Base-by-base conservation (phyloP, 37 sponge, comb jelly and placozoan genomes). In the Halisarca cf. caerulea region DNA sequence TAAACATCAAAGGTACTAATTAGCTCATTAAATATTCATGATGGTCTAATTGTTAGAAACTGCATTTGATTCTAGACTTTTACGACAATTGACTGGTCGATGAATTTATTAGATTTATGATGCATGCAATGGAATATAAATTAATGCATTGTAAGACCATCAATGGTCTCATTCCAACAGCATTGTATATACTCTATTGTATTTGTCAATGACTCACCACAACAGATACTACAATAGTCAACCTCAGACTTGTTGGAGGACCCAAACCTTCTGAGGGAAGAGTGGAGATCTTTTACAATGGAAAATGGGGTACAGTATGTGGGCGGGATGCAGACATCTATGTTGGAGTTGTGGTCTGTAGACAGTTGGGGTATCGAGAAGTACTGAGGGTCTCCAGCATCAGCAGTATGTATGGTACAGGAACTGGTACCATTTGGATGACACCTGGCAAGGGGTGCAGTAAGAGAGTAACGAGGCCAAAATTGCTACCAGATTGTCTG, bases 301-400 rank as follows among this genome's bases (percentile, higher is more conserved):
- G 69, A 30, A 34, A 68, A 30, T 68, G 69, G 69, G 69, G 69
- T 17, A 68, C 32, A 32, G 32, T 68, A 1, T 68, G 69, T 68
- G 69, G 35, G 17, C 30, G 69, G 17, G 33, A 27, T 4, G 33
- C 69, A 68, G 35, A 8, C 34, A 34, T 68, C 15, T 18, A 1
- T 17, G 30, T 30, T 34, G 69, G 32, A 0, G 30, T 1, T 28
- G 33, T 68, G 2, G 33, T 68, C 4, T 68, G 69, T 30, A 28
- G 69, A 34, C 69, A 68, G 33, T 30, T 68, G 33, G 69, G 69
- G 35, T 68, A 68, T 4, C 69, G 30, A 17, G 69, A 68, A 68
- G 4, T 34, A 32, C 3, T 68, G 69, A 34, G 35, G 35, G 30
- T 68, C 3, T 14, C 51, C 6, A 59, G 25, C 25, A 68, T 34